Conservation (phyloP, 2,797 vertebrate genomes). For the Apogon talboti region DNA sequence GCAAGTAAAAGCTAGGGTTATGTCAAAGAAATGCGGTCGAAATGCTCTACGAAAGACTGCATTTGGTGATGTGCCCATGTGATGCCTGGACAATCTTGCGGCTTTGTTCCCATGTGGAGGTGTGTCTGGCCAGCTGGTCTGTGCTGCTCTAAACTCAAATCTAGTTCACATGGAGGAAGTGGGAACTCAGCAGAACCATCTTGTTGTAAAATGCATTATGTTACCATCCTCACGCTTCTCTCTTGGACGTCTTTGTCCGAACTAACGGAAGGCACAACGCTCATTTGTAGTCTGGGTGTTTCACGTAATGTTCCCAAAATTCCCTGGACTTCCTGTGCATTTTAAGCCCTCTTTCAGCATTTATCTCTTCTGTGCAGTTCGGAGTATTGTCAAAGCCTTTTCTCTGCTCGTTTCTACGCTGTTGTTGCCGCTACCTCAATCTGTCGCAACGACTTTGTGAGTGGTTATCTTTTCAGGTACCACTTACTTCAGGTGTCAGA, state of each 20-base stretch:
- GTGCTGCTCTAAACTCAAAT: slow-evolving; percentile 33
- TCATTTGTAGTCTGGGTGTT: no score
- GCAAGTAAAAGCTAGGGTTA: background rate
- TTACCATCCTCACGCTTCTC: no score
- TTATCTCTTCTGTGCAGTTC: background rate
- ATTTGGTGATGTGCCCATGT: slow-evolving; percentile 55
- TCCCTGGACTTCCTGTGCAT: no score
- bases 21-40: slow-evolving; percentile 25
- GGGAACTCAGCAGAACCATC: background rate
- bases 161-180: slow-evolving; percentile 6
- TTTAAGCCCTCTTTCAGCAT: no score
- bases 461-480: slow-evolving; percentile 17
- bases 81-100: slow-evolving; percentile 80
- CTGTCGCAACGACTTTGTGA: slow-evolving; percentile 34
- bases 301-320: no score
- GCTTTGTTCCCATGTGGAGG: slow-evolving; percentile 65
- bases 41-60: slow-evolving; percentile 13
- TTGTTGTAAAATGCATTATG: no score
- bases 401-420: slow-evolving; percentile 26
- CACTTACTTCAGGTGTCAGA: slow-evolving; percentile 1
- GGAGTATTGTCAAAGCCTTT: background rate
- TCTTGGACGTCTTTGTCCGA: no score
- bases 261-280: no score
- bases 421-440: slow-evolving; percentile 67
- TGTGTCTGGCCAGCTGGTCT: slow-evolving; percentile 67